Base-by-base conservation (phyloP, 1,140 invertebrate genomes). In the Panulirus ornatus region DNA sequence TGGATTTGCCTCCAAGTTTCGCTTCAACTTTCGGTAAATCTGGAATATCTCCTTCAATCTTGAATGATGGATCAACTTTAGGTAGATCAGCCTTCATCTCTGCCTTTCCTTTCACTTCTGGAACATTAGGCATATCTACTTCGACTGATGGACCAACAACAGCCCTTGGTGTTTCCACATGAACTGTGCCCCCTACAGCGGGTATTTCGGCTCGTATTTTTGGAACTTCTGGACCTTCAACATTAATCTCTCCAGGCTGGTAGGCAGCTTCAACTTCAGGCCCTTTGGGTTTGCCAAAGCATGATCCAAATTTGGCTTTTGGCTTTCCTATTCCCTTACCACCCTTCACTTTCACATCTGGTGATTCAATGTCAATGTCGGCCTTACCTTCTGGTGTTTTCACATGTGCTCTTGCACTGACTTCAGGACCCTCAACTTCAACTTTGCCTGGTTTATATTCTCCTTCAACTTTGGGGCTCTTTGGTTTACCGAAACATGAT, bases 401-500 rank as follows among this genome's bases (percentile, higher is more conserved):
- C 8, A 83, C 71, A 58, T 36, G 54, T 42, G 44, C 83, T 47
- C 58, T 42, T 51, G 30, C 38, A 0, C 73, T 51, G 9, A 34
- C 75, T 75, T 42, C 71, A 36, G 89, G 89, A 51, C 47, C 83
- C 44, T 83, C 82, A 36, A 76, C 58, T 8, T 82, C 86, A 42
- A 86, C 75, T 30, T 84, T 84, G 22, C 36, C 82, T 66, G 82
- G 40, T 34, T 84, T 42, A 42, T 84, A 84, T 40, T 86, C 81
- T n/a, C 84, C 84, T 14, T 75, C 44, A 19, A 85, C 40, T 51
- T 85, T 38, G 0, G 84, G 70, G 22, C 42, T 27, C 44, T 85
- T 85, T 47, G 76, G 76, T 66, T 89, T 89, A 16, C 79, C 87
- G 44, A 89, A 89, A 38, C 87, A 89, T 36, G 87, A 89, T 14